Conservation (phyloP, 2,888 invertebrate genomes). For the Mythimna vitellina region DNA sequence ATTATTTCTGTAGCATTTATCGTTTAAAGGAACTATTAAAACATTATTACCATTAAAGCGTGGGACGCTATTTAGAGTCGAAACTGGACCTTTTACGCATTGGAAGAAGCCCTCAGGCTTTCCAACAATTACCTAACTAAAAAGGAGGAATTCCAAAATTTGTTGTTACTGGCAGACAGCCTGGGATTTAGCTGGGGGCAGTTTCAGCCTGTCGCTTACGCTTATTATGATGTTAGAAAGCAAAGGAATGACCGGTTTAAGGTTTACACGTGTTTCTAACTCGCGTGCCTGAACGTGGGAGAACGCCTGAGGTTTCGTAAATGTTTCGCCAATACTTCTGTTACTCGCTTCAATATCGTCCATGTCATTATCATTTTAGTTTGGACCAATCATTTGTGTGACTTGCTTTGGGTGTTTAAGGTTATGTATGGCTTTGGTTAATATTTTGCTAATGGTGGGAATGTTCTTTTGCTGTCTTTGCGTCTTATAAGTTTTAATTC, state of each 20-base stretch:
- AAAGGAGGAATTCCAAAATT: conserved; percentile 44
- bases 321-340: conserved; percentile 65
- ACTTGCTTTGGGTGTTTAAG: conserved; percentile 12
- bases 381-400: conserved; percentile 35
- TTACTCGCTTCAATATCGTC: conserved; percentile 50
- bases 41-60: conserved; percentile 43
- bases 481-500: neutral
- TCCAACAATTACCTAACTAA: conserved; percentile 37
- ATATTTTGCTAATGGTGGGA: conserved; percentile 27
- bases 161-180: conserved; percentile 68
- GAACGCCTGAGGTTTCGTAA: conserved; percentile 78
- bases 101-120: conserved; percentile 37
- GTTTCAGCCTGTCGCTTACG: conserved; percentile 70
- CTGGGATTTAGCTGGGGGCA: conserved; percentile 80
- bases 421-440: neutral
- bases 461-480: neutral
- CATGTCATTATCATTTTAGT: conserved; percentile 47
- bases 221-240: conserved; percentile 67
- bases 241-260: conserved; percentile 67
- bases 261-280: conserved; percentile 71
- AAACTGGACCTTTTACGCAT: conserved; percentile 38
- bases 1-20: conserved; percentile 25
- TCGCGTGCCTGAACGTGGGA: conserved; percentile 79
- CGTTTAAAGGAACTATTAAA: conserved; percentile 40
- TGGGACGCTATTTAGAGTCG: conserved; percentile 35